Evolutionary conservation across 2,113 vertebrate genomes (phyloP).

Genomic region (Atrichornis clamosus): DNA sequence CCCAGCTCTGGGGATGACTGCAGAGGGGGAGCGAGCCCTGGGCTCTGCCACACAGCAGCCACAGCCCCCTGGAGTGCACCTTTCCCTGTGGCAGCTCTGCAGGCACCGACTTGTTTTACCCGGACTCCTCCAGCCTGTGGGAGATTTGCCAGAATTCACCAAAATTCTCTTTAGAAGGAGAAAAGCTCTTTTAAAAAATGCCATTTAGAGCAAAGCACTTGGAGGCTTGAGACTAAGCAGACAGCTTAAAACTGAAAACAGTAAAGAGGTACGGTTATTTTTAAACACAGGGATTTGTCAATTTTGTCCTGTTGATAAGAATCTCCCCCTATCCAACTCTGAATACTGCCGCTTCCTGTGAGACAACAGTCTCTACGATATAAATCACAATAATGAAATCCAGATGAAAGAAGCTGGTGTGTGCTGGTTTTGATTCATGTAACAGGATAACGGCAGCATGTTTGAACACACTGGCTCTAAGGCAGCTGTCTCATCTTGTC

Average conservation of each 20-base stretch:
- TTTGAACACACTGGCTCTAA: conserved; percentile 38
- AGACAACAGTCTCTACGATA: conserved; percentile 29
- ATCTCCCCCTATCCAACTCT: background rate
- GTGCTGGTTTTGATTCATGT: conserved; percentile 53
- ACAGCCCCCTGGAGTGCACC: background rate
- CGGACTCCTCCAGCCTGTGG: background rate
- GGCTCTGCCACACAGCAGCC: background rate
- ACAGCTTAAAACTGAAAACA: background rate
- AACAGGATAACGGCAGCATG: conserved; percentile 43
- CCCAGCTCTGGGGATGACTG: accelerated
- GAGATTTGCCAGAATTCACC: background rate
- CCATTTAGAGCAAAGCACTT: background rate
- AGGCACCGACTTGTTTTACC: background rate
- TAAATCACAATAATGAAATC: conserved; percentile 60
- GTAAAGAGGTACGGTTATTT: background rate
- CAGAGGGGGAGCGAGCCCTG: accelerated
- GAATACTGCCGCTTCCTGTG: conserved; percentile 5
- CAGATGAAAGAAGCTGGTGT: conserved; percentile 59
- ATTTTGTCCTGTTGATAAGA: conserved; percentile 26
- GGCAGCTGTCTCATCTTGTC: conserved; percentile 52
- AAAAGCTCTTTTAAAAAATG: background rate
- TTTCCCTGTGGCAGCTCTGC: background rate
- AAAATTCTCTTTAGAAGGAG: background rate
- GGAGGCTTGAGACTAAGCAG: background rate
- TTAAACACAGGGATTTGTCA: conserved; percentile 12